Evolutionary conservation across 2,797 vertebrate species (phyloP).

Genomic region (Hybognathus amarus): DNA sequence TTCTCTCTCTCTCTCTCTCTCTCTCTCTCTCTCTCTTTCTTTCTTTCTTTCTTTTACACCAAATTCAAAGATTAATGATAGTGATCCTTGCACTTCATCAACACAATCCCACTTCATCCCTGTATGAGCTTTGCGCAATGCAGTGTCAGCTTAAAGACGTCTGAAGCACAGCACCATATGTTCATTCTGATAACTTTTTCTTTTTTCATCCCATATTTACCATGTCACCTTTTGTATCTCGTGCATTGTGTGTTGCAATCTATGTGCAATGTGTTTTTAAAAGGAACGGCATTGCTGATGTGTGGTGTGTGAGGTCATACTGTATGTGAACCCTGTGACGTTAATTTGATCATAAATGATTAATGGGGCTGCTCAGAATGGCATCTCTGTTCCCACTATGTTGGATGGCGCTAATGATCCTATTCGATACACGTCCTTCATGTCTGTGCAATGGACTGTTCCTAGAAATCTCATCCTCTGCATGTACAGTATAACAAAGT

Average conservation of each 20-base stretch:
- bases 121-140: not conserved
- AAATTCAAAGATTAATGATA: slow-evolving; percentile 10
- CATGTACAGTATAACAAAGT: not conserved
- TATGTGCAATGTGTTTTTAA: slow-evolving; percentile 1
- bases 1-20: not conserved
- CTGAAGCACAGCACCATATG: slow-evolving; percentile 6
- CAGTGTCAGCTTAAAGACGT: not conserved
- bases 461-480: slow-evolving; percentile 1
- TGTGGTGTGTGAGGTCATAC: not conserved
- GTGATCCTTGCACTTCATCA: not conserved
- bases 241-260: not conserved
- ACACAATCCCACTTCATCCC: slow-evolving; percentile 36
- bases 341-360: slow-evolving; percentile 39
- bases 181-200: not conserved
- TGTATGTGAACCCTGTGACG: slow-evolving; percentile 6
- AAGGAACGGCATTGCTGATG: not conserved
- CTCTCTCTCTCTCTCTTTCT: not conserved
- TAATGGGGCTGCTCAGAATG: slow-evolving; percentile 35
- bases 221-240: not conserved
- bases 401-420: slow-evolving; percentile 26
- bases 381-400: slow-evolving; percentile 17
- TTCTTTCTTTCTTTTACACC: not conserved
- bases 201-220: slow-evolving; percentile 16
- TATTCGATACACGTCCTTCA: not conserved
- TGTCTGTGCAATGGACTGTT: not conserved